Base-by-base conservation (phyloP, 2,113 vertebrate species). In the Tursiops truncatus region DNA sequence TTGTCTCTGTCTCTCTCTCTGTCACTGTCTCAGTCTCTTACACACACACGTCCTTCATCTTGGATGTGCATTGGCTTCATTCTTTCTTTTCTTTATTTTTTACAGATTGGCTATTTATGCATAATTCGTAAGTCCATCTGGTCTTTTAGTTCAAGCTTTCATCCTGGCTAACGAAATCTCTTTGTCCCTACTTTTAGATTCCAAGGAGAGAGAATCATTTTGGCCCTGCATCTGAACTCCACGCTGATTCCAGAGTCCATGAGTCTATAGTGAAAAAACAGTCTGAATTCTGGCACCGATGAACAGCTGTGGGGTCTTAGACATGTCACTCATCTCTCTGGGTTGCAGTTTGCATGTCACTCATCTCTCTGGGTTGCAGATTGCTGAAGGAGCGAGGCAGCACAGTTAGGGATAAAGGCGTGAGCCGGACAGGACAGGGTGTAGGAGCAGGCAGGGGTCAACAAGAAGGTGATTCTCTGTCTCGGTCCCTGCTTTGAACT, bases 121-220 rank as follows among this genome's bases (percentile, higher is more conserved):
- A 82, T 50, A 81, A n/a, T 80, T 38, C 41, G 5, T 14, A 62
- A 83, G 50, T 87, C 18, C 33, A 44, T 76, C 23, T 92, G 68
- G 21, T 63, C 44, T 92, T 92, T 88, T 50, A 38, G 3, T 89
- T 96, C 77, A 82, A 21, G n/a, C 74, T 94, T 91, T 88, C 68
- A 81, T n/a, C 11, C 2, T 68, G 13, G 63, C 9, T 84, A 94
- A 70, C 83, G 26, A 47, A 94, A 79, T 63, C 28, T 89, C 38
- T 65, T 25, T 31, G 83, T 50, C 62, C 20, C 28, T 87, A 36
- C 50, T 91, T 94, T 92, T 95, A 87, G n/a, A 62, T 84, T 56
- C 20, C 11, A 68, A 50, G 21, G 67, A 82, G 13, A 95, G 8
- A 85, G 21, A 58, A 71, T 88, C 23, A 80, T 86, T 96, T 41